Conservation (phyloP, 2,888 invertebrate genomes). For the Amblyteles armatorius region DNA sequence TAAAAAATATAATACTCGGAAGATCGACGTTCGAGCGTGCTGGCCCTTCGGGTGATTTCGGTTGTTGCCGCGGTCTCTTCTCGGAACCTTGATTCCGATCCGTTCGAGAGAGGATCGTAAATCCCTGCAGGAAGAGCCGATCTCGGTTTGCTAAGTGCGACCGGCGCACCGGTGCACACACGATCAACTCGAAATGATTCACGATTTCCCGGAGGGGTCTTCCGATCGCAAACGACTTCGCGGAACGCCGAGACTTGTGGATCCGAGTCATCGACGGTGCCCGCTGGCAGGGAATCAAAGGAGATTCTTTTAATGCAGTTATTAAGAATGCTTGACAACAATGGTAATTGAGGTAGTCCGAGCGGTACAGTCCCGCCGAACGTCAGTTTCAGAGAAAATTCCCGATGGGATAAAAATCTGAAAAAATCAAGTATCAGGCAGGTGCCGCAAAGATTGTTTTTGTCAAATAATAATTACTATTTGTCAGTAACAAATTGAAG, state of each 20-base stretch:
- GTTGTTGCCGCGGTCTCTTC: slow-evolving; percentile 43
- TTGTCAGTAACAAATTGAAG: too few species aligned
- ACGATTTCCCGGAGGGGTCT: slow-evolving; percentile 64
- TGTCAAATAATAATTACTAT: too few species aligned
- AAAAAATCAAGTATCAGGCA: too few species aligned
- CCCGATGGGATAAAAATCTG: too few species aligned
- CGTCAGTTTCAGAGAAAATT: too few species aligned
- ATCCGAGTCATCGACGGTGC: slow-evolving; percentile 11
- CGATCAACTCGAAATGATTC: slow-evolving; percentile 66
- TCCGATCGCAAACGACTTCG: slow-evolving; percentile 63
- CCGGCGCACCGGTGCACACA: slow-evolving; percentile 33
- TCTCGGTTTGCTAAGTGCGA: slow-evolving; percentile 36
- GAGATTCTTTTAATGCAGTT: background rate
- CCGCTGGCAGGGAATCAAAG: background rate
- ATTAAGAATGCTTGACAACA: background rate
- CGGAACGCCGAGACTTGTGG: slow-evolving; percentile 42
- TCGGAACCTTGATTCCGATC: slow-evolving; percentile 61
- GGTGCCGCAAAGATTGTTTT: too few species aligned
- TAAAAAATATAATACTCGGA: background rate
- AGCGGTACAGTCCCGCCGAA: too few species aligned
- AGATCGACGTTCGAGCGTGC: slow-evolving; percentile 35
- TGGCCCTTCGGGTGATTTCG: slow-evolving; percentile 44
- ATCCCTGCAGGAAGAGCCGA: slow-evolving; percentile 16
- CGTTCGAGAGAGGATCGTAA: slow-evolving; percentile 49
- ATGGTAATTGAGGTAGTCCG: background rate